These are phyloP conservation scores for Anguilla pacifica DNA, from an alignment of 2,797 vertebrate genomes.

Conservation along the genomic window DNA sequence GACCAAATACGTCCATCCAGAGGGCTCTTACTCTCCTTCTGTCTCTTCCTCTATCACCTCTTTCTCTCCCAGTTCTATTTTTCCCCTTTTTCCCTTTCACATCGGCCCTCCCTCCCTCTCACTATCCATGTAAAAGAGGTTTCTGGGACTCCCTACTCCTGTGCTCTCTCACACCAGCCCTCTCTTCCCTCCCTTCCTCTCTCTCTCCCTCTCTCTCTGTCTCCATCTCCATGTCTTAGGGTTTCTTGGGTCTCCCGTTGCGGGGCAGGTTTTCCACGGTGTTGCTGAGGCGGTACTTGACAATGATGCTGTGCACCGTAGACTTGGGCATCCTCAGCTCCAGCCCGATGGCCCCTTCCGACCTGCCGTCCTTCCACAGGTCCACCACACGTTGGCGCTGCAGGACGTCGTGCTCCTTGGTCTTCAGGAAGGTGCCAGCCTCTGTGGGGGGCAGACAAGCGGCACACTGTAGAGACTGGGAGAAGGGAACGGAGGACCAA, in stretches of 20 bases:
- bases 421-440: slow-evolving; percentile 78
- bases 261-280: slow-evolving; percentile 81
- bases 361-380: slow-evolving; percentile 83
- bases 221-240: slow-evolving; percentile 53
- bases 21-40: background rate
- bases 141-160: background rate
- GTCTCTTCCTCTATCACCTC: background rate
- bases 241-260: slow-evolving; percentile 79
- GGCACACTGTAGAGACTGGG: slow-evolving; percentile 80
- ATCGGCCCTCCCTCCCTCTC: background rate
- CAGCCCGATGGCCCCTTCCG: slow-evolving; percentile 79
- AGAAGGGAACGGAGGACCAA: slow-evolving; percentile 14
- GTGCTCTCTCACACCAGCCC: slow-evolving; percentile 15
- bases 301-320: slow-evolving; percentile 84
- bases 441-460: slow-evolving; percentile 85
- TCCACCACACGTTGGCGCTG: slow-evolving; percentile 83
- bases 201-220: background rate
- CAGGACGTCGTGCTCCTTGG: slow-evolving; percentile 80
- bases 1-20: background rate
- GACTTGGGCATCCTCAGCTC: slow-evolving; percentile 82
- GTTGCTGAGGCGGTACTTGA: slow-evolving; percentile 83
- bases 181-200: slow-evolving; percentile 41
- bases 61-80: background rate
- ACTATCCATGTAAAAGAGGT: background rate
- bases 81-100: background rate